phyloP scores from a whole-genome alignment of 2,113 vertebrate genomes.

The Amblyornis subalaris region DNA sequence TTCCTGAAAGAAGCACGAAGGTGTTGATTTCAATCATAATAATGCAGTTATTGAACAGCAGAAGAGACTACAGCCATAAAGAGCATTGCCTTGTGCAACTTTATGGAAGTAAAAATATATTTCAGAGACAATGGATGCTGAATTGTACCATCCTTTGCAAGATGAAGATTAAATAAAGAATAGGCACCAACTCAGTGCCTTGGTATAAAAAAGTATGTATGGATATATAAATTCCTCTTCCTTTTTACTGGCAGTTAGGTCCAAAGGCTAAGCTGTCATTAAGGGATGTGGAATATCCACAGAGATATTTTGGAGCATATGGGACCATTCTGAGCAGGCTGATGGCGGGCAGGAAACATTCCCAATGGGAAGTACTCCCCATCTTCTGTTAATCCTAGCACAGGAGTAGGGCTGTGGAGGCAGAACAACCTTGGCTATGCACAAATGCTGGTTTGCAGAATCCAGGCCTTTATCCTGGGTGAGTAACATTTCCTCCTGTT shows the following conservation, averaged over 20 bases:
- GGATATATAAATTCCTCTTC: background rate
- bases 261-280: background rate
- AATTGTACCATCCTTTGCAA: background rate
- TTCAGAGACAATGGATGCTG: background rate
- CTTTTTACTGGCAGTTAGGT: background rate
- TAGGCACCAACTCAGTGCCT: background rate
- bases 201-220: background rate
- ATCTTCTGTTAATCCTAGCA: background rate
- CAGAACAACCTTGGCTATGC: background rate
- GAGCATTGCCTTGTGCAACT: background rate
- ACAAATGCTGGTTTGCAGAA: background rate
- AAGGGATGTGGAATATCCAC: background rate
- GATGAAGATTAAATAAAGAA: background rate
- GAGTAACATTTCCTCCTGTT: background rate
- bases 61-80: background rate
- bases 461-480: background rate
- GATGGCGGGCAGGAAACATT: background rate
- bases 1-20: background rate
- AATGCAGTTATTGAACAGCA: background rate
- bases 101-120: background rate
- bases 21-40: background rate
- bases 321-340: background rate
- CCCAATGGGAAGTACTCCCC: background rate
- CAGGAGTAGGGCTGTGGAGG: background rate
- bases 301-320: background rate